Percentiles rank a stretch among this genome's conserved stretches.
These are phyloP conservation scores for Parauchenoglanis ngamensis DNA, from an alignment of 2,797 vertebrate genomes.

Conservation along the genomic window DNA sequence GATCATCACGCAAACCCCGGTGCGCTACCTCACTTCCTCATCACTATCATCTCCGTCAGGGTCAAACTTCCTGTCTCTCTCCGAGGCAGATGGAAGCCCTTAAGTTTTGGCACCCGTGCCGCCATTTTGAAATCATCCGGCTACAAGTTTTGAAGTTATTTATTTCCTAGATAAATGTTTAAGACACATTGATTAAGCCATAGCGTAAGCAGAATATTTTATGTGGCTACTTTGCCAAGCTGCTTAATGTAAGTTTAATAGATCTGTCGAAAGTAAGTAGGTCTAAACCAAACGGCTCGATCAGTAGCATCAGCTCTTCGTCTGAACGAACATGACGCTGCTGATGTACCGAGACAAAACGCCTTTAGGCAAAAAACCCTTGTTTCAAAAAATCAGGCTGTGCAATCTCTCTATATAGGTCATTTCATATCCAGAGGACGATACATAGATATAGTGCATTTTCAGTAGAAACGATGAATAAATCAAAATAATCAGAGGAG, in stretches of 20 bases:
- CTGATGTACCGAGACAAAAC: not conserved
- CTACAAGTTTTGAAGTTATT: not conserved
- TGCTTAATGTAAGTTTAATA: not conserved
- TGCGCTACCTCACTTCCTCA: slow-evolving; percentile 26
- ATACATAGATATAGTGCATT: no score
- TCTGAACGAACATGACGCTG: not conserved
- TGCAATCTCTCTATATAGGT: no score
- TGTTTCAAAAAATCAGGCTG: no score
- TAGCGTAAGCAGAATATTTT: slow-evolving; percentile 2
- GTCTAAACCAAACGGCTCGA: not conserved
- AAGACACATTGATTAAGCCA: not conserved
- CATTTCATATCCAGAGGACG: no score
- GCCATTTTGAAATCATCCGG: not conserved
- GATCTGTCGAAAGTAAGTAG: not conserved
- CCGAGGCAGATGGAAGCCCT: slow-evolving; percentile 42
- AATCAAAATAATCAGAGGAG: no score
- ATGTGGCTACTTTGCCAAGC: not conserved
- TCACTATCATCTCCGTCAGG: slow-evolving; percentile 56
- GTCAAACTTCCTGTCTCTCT: slow-evolving; percentile 32
- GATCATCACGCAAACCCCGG: not conserved
- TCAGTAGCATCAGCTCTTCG: not conserved
- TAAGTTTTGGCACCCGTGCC: not conserved
- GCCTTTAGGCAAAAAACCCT: not conserved
- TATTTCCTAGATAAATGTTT: not conserved
- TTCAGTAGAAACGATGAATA: no score